Percentiles rank a stretch among this genome's conserved stretches.
Evolutionary conservation across 2,888 invertebrate species (phyloP).

Genomic region (Spialia ferax): DNA sequence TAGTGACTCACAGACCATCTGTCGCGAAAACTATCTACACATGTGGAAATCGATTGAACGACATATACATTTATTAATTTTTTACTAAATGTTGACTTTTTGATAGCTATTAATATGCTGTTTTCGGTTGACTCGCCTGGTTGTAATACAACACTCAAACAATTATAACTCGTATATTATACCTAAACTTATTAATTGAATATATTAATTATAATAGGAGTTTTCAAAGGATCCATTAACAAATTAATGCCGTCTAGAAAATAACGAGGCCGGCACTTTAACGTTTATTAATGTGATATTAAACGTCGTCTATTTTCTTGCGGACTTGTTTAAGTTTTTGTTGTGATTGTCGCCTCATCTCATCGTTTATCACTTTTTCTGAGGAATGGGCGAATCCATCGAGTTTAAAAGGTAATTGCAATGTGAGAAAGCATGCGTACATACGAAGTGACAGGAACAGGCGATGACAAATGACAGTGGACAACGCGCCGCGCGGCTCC

Average conservation of each 20-base stretch:
- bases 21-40: constrained; percentile 78
- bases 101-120: constrained; percentile 65
- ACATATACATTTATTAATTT: constrained; percentile 60
- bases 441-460: constrained; percentile 73
- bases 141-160: constrained; percentile 66
- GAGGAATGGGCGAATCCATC: constrained; percentile 69
- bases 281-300: constrained; percentile 36
- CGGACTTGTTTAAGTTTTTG: constrained; percentile 28
- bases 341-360: constrained; percentile 48
- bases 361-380: constrained; percentile 67
- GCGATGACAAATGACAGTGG: constrained; percentile 80
- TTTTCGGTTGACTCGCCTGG: constrained; percentile 62
- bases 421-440: constrained; percentile 75
- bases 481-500: constrained; percentile 60
- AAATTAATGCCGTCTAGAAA: constrained; percentile 43
- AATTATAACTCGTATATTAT: constrained; percentile 44
- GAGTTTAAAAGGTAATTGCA: constrained; percentile 77
- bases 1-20: constrained; percentile 83
- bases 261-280: constrained; percentile 36
- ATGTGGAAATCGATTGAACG: constrained; percentile 74
- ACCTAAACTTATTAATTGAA: constrained; percentile 48
- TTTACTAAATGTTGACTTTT: constrained; percentile 57
- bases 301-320: constrained; percentile 28
- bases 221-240: constrained; percentile 46
- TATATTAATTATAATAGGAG: constrained; percentile 50